These are phyloP conservation scores for Neocrepidodera transversa DNA, from an alignment of 2,888 invertebrate genomes.

Conservation along the genomic window DNA sequence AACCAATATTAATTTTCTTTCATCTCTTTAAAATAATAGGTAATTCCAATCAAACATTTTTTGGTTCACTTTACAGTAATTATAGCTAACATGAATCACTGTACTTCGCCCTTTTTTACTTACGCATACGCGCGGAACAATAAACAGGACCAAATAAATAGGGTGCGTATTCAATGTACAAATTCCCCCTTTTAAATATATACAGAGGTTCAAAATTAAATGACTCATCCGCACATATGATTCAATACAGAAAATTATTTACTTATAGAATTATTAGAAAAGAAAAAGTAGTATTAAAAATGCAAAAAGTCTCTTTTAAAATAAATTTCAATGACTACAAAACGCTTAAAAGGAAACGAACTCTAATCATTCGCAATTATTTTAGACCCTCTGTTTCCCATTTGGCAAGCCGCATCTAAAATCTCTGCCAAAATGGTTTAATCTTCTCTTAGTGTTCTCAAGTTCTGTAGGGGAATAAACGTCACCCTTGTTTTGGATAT, in stretches of 20 bases:
- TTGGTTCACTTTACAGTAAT: neutral
- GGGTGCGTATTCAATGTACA: slow-evolving; percentile 27
- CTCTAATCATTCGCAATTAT: slow-evolving; percentile 1
- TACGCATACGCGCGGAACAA: slow-evolving; percentile 24
- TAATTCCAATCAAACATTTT: neutral
- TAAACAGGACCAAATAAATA: slow-evolving; percentile 20
- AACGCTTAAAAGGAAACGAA: neutral
- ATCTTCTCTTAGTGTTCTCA: slow-evolving; percentile 6
- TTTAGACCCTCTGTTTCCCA: neutral
- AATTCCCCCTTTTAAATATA: slow-evolving; percentile 31
- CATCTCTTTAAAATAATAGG: too few species aligned
- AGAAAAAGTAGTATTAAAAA: too few species aligned
- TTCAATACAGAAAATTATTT: slow-evolving; percentile 22
- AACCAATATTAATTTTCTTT: too few species aligned
- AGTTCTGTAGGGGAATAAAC: slow-evolving; percentile 12
- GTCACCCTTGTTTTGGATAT: neutral
- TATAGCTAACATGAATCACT: slow-evolving; percentile 14
- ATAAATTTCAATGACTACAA: slow-evolving; percentile 1
- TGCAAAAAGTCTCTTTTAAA: too few species aligned
- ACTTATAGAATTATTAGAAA: neutral
- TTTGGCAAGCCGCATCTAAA: slow-evolving; percentile 5
- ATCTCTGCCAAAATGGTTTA: slow-evolving; percentile 16
- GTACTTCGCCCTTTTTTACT: slow-evolving; percentile 9
- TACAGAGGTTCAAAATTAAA: slow-evolving; percentile 41
- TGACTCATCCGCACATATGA: slow-evolving; percentile 38